Evolutionary conservation across 2,797 vertebrate species (phyloP).

Genomic region (Paedocypris micromegethes): DNA sequence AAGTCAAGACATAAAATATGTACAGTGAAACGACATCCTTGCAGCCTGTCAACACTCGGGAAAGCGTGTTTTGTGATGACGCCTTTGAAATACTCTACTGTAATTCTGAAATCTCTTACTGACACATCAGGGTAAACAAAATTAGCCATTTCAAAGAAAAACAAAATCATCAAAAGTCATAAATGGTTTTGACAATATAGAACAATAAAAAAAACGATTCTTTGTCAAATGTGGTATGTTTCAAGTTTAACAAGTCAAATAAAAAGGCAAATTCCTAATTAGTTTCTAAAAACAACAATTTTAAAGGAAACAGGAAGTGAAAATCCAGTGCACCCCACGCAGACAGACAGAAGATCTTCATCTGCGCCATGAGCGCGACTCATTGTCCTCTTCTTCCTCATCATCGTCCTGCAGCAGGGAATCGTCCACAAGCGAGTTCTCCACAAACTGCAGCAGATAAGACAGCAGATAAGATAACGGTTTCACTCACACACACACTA

Average conservation of each 20-base stretch:
- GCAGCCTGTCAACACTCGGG: conserved; percentile 78
- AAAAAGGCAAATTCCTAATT: conserved; percentile 44
- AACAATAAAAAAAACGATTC: conserved; percentile 2
- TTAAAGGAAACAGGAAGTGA: conserved; percentile 14
- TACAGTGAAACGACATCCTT: conserved; percentile 83
- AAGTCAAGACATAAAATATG: conserved; percentile 96
- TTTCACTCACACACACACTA: conserved; percentile 1
- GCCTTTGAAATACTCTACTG: conserved; percentile 53
- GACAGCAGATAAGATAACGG: conserved; percentile 7
- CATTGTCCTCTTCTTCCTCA: conserved; percentile 95
- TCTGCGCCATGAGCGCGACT: conserved; percentile 97
- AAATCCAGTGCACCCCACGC: conserved; percentile 10
- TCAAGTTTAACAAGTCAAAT: conserved; percentile 18
- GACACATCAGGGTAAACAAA: conserved; percentile 61
- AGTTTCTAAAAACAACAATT: conserved; percentile 32
- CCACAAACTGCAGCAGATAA: conserved; percentile 78
- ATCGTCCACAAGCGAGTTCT: conserved; percentile 89
- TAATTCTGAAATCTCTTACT: conserved; percentile 68
- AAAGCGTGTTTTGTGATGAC: conserved; percentile 81
- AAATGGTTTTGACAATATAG: neutral
- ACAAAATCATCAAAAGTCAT: conserved; percentile 55
- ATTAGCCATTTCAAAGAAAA: conserved; percentile 33
- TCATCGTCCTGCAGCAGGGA: conserved; percentile 94
- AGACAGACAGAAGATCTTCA: conserved; percentile 64
- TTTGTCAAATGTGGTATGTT: neutral